Evolutionary conservation across 2,113 vertebrate species (phyloP).

Genomic region (Hippocampus comes): DNA sequence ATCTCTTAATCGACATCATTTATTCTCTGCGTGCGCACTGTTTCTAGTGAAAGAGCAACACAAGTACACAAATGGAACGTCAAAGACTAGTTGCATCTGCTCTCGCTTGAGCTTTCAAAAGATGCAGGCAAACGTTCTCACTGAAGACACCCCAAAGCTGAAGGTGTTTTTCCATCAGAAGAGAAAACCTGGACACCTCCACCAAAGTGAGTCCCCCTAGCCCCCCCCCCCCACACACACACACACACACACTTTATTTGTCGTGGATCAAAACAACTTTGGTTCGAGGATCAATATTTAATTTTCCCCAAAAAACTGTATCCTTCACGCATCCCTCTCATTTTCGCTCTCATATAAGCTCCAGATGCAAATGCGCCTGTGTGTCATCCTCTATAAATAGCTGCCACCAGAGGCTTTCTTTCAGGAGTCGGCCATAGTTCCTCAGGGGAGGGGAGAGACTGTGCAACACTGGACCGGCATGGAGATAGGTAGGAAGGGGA

Average conservation of each 20-base stretch:
- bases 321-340: conserved; percentile 51
- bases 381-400: conserved; percentile 69
- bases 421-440: conserved; percentile 62
- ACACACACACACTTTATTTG: conserved; percentile 40
- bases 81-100: background rate
- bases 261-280: conserved; percentile 47
- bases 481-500: conserved; percentile 46
- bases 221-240: background rate
- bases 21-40: background rate
- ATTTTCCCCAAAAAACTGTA: conserved; percentile 30
- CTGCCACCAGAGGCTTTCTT: conserved; percentile 67
- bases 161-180: conserved; percentile 47
- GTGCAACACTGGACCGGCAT: conserved; percentile 54
- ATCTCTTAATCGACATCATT: conserved; percentile 24
- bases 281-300: conserved; percentile 50
- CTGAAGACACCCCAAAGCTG: conserved; percentile 61
- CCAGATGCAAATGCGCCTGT: conserved; percentile 68
- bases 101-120: background rate
- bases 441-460: conserved; percentile 46
- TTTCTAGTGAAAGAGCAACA: background rate
- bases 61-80: background rate
- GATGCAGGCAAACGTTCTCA: conserved; percentile 21
- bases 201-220: background rate
- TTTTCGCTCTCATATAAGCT: conserved; percentile 62
- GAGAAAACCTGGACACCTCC: conserved; percentile 39